Base-by-base conservation (phyloP, 2,113 vertebrate species). In the Labrus mixtus region DNA sequence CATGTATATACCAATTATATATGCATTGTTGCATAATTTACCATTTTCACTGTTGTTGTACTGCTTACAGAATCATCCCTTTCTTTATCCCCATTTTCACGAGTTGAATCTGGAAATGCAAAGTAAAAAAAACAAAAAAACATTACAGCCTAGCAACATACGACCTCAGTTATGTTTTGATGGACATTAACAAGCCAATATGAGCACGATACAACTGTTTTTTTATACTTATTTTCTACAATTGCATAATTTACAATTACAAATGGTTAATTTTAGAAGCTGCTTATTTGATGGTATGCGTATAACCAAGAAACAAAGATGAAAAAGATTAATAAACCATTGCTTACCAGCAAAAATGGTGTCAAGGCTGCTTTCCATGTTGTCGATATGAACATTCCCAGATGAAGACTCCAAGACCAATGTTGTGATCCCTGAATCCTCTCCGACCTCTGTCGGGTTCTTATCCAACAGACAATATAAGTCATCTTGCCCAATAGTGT, bases 281-380 rank as follows among this genome's bases (percentile, higher is more conserved):
- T 17, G 11, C 6, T 48, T 4, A 4, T 22, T 57, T 39, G 11
- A 25, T 43, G 11, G 11, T 7, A 67, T 13, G 37, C 37, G 29
- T 10, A 43, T 5, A 10, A 37, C 56, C 36, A 29, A 53, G 0
- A 71, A 66, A 68, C 25, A 61, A 17, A 55, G 11, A 43, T 16
- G 6, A 33, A 54, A 1, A 11, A 66, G 0, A 15, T 19, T 4
- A 15, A 15, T 48, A 50, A 59, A 41, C 12, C 0, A 19, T 22
- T 63, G 57, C 89, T 89, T 73, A 90, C 90, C 78, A 48, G 64
- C 50, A 41, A 56, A 25, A 45, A 2, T 13, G 41, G 51, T n/a
- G 56, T 77, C 46, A 68, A 17, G n/a, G 48, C 39, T 51, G 45
- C 8, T 43, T 22, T 64, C 67, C 8, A 22, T 33, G 19, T 11